Percentiles rank a stretch among this genome's conserved stretches.
These are phyloP conservation scores for Arenaria interpres DNA, from an alignment of 2,113 vertebrate genomes.

Conservation along the genomic window DNA sequence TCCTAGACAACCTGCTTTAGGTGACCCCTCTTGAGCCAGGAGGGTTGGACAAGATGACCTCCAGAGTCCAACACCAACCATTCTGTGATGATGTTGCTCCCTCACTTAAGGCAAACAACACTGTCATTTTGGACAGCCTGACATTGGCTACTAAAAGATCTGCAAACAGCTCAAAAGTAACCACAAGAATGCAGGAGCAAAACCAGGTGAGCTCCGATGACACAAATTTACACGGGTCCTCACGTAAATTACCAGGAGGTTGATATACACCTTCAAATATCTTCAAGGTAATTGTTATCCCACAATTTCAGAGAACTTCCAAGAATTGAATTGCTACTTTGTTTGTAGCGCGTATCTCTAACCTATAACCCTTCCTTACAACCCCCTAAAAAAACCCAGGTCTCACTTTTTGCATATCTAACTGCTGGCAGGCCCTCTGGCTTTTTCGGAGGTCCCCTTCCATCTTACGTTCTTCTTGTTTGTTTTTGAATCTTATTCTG, in stretches of 20 bases:
- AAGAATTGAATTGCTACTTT: neutral
- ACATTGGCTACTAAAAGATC: neutral
- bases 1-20: neutral
- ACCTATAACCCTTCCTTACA: neutral
- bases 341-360: neutral
- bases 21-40: neutral
- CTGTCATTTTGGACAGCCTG: neutral
- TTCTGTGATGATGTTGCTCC: neutral
- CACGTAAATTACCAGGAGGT: neutral
- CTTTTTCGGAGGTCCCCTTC: constrained; percentile 90
- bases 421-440: constrained; percentile 89
- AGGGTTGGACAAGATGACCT: neutral
- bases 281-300: neutral
- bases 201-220: neutral
- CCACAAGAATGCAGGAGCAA: neutral
- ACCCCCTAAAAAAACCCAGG: neutral
- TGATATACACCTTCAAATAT: neutral
- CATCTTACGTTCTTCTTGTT: constrained; percentile 88
- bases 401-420: constrained; percentile 90
- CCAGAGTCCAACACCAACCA: neutral
- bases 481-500: constrained; percentile 88
- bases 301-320: neutral
- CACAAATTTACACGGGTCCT: neutral
- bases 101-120: neutral
- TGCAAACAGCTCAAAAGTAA: neutral